These are phyloP conservation scores for Pelobates cultripes DNA, from an alignment of 2,797 vertebrate genomes.

Conservation along the genomic window DNA sequence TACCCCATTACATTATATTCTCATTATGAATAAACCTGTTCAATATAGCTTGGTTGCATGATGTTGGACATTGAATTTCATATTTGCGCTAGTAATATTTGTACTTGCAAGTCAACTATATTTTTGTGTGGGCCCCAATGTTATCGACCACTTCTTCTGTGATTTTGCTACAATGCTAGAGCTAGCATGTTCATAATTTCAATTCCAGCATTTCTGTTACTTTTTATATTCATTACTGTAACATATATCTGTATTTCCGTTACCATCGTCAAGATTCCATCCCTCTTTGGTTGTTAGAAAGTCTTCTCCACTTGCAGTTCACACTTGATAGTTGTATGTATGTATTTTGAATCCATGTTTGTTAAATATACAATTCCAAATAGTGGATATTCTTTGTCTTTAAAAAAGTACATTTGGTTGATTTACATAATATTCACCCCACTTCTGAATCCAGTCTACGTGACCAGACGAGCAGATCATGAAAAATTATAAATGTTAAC, in stretches of 20 bases:
- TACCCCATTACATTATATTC: conserved; percentile 59
- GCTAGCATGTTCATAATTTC: not conserved
- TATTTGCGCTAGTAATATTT: too few species aligned
- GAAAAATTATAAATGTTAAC: too few species aligned
- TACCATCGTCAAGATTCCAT: conserved; percentile 57
- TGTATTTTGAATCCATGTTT: conserved; percentile 62
- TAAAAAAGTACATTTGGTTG: conserved; percentile 15
- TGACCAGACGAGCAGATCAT: not conserved
- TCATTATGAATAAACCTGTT: conserved; percentile 57
- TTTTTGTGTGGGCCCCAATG: too few species aligned
- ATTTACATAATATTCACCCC: not conserved
- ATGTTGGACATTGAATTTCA: conserved; percentile 53
- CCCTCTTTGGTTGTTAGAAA: conserved; percentile 58
- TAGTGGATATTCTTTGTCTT: conserved; percentile 22
- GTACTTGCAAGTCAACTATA: too few species aligned
- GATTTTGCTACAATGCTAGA: too few species aligned
- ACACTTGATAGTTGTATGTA: conserved; percentile 64
- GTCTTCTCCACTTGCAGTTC: conserved; percentile 68
- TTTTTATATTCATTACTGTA: not conserved
- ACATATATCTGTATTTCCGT: not conserved
- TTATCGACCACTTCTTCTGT: too few species aligned
- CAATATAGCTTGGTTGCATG: conserved; percentile 47
- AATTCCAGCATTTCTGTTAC: not conserved
- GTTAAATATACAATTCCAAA: conserved; percentile 67
- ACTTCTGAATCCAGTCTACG: not conserved